Base-by-base conservation (phyloP, 2,113 vertebrate genomes). In the Corythornis madagascariensis region DNA sequence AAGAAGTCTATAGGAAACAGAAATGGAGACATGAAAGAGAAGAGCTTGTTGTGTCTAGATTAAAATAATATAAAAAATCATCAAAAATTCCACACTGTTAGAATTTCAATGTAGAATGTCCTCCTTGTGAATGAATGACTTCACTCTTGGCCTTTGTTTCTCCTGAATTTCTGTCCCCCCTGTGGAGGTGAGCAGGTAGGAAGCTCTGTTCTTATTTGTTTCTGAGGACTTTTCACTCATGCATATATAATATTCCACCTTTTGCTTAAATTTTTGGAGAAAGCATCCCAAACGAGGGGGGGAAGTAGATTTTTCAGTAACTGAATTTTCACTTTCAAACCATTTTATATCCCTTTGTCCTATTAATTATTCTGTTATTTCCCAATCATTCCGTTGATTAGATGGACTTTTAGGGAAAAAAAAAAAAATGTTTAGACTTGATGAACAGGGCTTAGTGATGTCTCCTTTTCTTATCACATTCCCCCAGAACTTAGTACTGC, bases 381-480 rank as follows among this genome's bases (percentile, higher is more conserved):
- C 42, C 66, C 35, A 63, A 16, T 57, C 47, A 72, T 61, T 50
- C 8, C 29, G 17, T 45, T 55, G 22, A 43, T 38, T 42, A 40
- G 12, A 67, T 8, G 85, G 70, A 78, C 25, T 70, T 91, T 31
- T 38, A 67, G 7, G 7, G 53, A 20, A 38, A 76, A 64, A 47
- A 76, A 60, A 47, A 38, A 7, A 40, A 65, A 73, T 79, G 14
- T 83, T 80, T 67, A 53, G 52, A 75, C 57, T 66, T 82, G 33
- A 78, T 75, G 47, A 84, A 43, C 57, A 69, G 24, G 50, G 31
- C 43, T 78, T 43, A 64, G 56, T 73, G 52, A 57, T 50, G 79
- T 73, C 79, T 77, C 16, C 24, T 61, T 75, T 77, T 91, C 48
- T 87, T 89, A 64, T 92, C 81, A 67, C 74, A 50, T 89, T 92